These are phyloP conservation scores for Choristoneura rosaceana DNA, from an alignment of 2,888 invertebrate species.

Conservation along the genomic window DNA sequence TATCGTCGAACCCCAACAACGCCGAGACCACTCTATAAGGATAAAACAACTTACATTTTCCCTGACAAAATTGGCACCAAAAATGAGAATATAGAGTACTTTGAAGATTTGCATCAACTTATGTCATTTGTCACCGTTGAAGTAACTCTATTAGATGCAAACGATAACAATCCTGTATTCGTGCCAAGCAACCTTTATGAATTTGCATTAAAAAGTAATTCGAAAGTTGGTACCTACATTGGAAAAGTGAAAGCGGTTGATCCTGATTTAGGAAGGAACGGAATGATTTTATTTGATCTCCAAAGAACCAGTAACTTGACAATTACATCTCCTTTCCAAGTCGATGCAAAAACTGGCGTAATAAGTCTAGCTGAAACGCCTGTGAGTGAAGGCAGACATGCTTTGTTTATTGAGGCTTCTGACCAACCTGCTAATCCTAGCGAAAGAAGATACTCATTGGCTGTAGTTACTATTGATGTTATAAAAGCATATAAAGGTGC, in stretches of 20 bases:
- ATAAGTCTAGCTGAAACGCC: conserved; percentile 88
- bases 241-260: conserved; percentile 93
- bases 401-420: conserved; percentile 93
- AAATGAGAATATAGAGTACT: conserved; percentile 75
- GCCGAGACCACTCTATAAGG: conserved; percentile 58
- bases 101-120: conserved; percentile 70
- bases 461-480: conserved; percentile 94
- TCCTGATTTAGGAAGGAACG: conserved; percentile 90
- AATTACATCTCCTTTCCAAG: conserved; percentile 88
- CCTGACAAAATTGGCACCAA: conserved; percentile 76
- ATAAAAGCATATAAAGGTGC: conserved; percentile 80
- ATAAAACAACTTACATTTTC: conserved; percentile 79
- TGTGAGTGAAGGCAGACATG: conserved; percentile 89
- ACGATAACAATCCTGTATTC: conserved; percentile 96
- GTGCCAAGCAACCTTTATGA: conserved; percentile 93
- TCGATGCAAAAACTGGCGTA: conserved; percentile 89
- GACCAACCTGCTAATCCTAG: conserved; percentile 94
- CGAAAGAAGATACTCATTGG: conserved; percentile 92
- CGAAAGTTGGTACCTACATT: conserved; percentile 88
- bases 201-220: conserved; percentile 89
- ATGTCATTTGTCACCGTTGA: conserved; percentile 89
- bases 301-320: conserved; percentile 89
- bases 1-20: conserved; percentile 68
- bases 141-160: conserved; percentile 94
- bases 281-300: conserved; percentile 90